phyloP scores from a whole-genome alignment of 2,113 vertebrate species.

The Pristiophorus japonicus region DNA sequence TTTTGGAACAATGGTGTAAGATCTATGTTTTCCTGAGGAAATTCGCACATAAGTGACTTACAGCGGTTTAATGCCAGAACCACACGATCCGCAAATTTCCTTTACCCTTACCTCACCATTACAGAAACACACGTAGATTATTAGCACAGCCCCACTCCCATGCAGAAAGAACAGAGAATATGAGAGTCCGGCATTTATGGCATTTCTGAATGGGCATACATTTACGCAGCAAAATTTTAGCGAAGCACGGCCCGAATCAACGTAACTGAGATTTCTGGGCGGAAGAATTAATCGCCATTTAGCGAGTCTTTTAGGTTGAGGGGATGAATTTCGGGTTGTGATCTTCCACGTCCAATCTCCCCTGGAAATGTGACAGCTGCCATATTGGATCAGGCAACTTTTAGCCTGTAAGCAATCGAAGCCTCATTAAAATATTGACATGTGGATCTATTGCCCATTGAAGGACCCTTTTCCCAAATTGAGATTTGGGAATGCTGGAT shows the following conservation, averaged over 20 bases:
- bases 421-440: background rate
- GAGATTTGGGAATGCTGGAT: background rate
- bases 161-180: background rate
- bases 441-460: background rate
- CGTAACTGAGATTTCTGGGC: background rate
- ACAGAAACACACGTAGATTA: background rate
- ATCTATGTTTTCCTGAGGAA: background rate
- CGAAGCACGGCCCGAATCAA: background rate
- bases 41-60: background rate
- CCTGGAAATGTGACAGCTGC: background rate
- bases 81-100: background rate
- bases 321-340: background rate
- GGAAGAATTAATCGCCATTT: too few species aligned
- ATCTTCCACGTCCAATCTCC: background rate
- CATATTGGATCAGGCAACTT: background rate
- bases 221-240: background rate
- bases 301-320: background rate
- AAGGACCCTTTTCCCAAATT: background rate
- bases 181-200: background rate
- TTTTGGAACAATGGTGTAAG: background rate
- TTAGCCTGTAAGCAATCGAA: background rate
- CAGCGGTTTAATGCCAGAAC: background rate
- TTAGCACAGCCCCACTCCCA: background rate
- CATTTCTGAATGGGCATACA: background rate
- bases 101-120: background rate